Conservation (phyloP, 2,797 vertebrate genomes). For the Onychomys leucogaster region DNA sequence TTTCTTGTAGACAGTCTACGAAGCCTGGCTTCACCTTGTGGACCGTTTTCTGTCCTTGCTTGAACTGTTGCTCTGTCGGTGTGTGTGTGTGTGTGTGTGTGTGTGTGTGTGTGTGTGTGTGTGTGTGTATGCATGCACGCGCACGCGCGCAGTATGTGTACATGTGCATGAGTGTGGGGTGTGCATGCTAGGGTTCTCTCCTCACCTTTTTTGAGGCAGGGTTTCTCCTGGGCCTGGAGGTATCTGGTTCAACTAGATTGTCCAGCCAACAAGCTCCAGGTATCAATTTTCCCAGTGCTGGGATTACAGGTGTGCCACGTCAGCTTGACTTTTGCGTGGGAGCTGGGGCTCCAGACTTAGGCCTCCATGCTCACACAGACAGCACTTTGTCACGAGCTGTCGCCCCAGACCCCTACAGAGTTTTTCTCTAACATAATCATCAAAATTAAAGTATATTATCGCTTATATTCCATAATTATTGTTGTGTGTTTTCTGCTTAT, state of each 20-base stretch:
- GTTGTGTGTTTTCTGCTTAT: not conserved
- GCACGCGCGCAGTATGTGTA: no score
- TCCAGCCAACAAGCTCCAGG: not conserved
- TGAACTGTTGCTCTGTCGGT: not conserved
- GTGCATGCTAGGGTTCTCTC: not conserved
- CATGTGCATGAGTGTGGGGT: not conserved
- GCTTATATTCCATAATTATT: not conserved
- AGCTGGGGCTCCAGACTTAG: not conserved
- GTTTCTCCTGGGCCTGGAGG: not conserved
- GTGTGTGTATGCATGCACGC: no score
- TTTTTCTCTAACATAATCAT: not conserved
- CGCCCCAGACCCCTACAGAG: not conserved
- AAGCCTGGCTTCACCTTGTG: not conserved
- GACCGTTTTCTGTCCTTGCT: not conserved
- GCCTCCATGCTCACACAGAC: not conserved
- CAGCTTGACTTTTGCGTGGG: not conserved
- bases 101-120: not conserved
- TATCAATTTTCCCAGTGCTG: not conserved
- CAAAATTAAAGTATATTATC: not conserved
- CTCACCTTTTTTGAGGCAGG: not conserved
- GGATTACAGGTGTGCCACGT: not conserved
- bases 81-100: not conserved
- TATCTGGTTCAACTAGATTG: not conserved
- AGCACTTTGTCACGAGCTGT: not conserved
- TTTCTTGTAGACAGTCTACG: not conserved